phyloP scores from a whole-genome alignment of 1,140 invertebrate genomes.

The Aphis gossypii region DNA sequence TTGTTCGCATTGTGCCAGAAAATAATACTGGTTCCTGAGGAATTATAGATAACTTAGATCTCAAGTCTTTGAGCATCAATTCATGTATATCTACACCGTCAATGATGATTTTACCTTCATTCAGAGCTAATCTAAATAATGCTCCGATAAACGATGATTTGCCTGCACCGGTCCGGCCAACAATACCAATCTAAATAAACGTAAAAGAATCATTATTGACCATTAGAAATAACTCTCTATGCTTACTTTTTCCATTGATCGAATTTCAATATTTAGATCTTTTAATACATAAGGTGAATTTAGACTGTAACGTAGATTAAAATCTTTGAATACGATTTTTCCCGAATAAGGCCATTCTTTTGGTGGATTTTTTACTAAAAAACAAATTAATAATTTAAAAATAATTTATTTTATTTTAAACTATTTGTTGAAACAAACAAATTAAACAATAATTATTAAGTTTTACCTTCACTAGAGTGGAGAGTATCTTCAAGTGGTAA shows the following conservation, averaged over 20 bases:
- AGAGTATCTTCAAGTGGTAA: too few species aligned
- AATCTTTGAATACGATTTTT: conserved; percentile 76
- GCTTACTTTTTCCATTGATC: background rate
- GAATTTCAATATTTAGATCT: background rate
- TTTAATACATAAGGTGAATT: conserved; percentile 80
- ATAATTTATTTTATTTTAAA: too few species aligned
- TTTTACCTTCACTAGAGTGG: too few species aligned
- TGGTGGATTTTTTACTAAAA: too few species aligned
- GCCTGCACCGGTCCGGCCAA: background rate
- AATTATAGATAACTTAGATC: conserved; percentile 76
- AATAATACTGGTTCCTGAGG: conserved; percentile 68
- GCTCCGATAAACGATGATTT: background rate
- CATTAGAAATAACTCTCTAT: background rate
- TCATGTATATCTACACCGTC: conserved; percentile 72
- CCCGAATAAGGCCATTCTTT: conserved; percentile 79
- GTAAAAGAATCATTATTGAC: conserved; percentile 66
- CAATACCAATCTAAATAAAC: background rate
- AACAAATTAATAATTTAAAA: too few species aligned
- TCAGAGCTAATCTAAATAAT: conserved; percentile 65
- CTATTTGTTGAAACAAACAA: too few species aligned
- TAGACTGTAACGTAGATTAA: conserved; percentile 79
- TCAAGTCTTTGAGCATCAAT: conserved; percentile 74
- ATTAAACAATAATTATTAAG: too few species aligned
- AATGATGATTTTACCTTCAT: conserved; percentile 76
- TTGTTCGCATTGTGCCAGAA: background rate